These are phyloP conservation scores for Trisateles emortualis DNA, from an alignment of 2,888 invertebrate genomes.

Conservation along the genomic window DNA sequence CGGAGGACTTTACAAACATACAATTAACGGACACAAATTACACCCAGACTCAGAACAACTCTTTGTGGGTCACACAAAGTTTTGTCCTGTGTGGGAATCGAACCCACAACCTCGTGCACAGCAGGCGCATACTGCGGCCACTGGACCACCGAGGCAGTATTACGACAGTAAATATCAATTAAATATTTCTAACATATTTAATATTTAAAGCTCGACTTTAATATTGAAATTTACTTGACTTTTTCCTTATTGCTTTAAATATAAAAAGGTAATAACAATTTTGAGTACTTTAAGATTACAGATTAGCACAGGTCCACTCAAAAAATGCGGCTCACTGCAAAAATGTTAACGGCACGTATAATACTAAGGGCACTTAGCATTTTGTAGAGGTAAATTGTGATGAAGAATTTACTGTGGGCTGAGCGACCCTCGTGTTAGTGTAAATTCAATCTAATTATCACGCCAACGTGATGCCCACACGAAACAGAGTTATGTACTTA, in stretches of 20 bases:
- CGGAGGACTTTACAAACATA: too few relatives aligned
- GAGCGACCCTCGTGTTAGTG: slow-evolving; percentile 36
- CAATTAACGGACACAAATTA: too few relatives aligned
- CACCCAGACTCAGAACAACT: too few relatives aligned
- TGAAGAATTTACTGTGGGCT: slow-evolving; percentile 34
- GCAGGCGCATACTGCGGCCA: too few relatives aligned
- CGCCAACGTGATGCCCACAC: slow-evolving; percentile 32
- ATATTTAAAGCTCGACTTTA: too few relatives aligned
- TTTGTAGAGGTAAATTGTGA: slow-evolving; percentile 29
- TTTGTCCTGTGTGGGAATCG: too few relatives aligned
- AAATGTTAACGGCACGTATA: slow-evolving; percentile 14
- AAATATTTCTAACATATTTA: too few relatives aligned
- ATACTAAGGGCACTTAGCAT: slow-evolving; percentile 31
- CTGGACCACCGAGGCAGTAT: too few relatives aligned
- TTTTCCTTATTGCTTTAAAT: neutral
- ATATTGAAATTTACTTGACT: too few relatives aligned
- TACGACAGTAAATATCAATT: too few relatives aligned
- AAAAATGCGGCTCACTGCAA: slow-evolving; percentile 12
- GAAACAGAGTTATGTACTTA: slow-evolving; percentile 27
- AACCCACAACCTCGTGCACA: too few relatives aligned
- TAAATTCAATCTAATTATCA: slow-evolving; percentile 52
- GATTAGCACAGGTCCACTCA: slow-evolving; percentile 12
- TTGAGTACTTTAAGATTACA: slow-evolving; percentile 13
- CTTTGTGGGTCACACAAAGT: too few relatives aligned
- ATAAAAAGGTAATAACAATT: slow-evolving; percentile 4